Evolutionary conservation across 2,888 invertebrate genomes (phyloP).

Genomic region (Cosmia trapezina): DNA sequence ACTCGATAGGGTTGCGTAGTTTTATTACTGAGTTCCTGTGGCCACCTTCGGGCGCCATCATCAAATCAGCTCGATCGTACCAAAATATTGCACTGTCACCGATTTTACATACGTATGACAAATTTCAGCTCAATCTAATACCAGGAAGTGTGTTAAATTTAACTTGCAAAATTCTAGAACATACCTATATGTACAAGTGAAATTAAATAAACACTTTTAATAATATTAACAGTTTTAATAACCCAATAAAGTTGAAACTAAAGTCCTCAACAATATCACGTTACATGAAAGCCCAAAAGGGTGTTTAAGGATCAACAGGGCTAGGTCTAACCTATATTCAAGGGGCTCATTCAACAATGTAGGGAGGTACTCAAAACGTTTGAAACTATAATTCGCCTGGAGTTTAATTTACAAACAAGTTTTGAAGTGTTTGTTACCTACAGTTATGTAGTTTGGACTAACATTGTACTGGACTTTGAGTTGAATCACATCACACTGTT

Average conservation of each 20-base stretch:
- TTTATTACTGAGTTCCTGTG: too few relatives aligned
- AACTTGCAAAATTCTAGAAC: too few relatives aligned
- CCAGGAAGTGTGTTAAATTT: too few relatives aligned
- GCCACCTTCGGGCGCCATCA: too few relatives aligned
- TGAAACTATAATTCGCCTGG: constrained; percentile 46
- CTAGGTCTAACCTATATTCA: constrained; percentile 33
- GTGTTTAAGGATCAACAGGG: constrained; percentile 18
- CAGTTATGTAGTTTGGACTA: constrained; percentile 31
- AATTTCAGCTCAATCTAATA: too few relatives aligned
- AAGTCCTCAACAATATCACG: constrained; percentile 37
- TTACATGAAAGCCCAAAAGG: constrained; percentile 41
- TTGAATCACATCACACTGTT: not conserved
- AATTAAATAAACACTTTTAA: too few relatives aligned
- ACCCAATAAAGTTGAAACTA: constrained; percentile 2
- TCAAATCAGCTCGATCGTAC: too few relatives aligned
- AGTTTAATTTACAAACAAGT: constrained; percentile 51
- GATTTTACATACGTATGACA: too few relatives aligned
- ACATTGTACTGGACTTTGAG: constrained; percentile 23
- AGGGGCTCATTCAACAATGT: constrained; percentile 38
- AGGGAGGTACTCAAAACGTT: constrained; percentile 34
- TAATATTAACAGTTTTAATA: not conserved
- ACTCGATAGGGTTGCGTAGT: too few relatives aligned
- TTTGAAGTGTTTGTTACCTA: constrained; percentile 37
- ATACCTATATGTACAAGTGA: too few relatives aligned
- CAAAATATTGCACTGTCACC: too few relatives aligned